Evolutionary conservation across 1,140 invertebrate genomes (phyloP).

Genomic region (Euglossa dilemma): DNA sequence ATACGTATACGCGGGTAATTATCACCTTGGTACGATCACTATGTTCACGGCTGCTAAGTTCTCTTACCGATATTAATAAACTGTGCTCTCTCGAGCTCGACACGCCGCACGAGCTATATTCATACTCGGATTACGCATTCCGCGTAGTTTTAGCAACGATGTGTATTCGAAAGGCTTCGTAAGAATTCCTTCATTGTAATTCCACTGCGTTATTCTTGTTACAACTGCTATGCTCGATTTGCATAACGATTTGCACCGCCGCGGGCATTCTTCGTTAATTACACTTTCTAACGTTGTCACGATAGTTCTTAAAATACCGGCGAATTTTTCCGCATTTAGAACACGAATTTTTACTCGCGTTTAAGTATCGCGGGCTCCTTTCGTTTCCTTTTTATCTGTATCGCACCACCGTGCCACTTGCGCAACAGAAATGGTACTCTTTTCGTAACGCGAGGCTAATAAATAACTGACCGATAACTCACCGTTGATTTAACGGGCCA

Average conservation of each 20-base stretch:
- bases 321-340: not conserved
- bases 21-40: not conserved
- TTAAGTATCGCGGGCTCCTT: not conserved
- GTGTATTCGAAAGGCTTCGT: not conserved
- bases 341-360: not conserved
- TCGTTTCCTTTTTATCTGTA: not conserved
- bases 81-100: not conserved
- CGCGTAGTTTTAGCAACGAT: not conserved
- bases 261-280: not conserved
- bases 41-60: not conserved
- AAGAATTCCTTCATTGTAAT: not conserved
- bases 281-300: not conserved
- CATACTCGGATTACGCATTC: not conserved
- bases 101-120: not conserved
- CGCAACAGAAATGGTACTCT: not conserved
- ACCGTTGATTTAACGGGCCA: not conserved
- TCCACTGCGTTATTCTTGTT: not conserved
- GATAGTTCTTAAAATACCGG: not conserved
- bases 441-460: not conserved
- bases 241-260: not conserved
- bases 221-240: not conserved
- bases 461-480: not conserved
- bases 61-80: not conserved
- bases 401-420: not conserved
- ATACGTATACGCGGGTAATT: too few relatives aligned